phyloP scores from a whole-genome alignment of 2,888 invertebrate genomes.

The Synergus umbraculus region DNA sequence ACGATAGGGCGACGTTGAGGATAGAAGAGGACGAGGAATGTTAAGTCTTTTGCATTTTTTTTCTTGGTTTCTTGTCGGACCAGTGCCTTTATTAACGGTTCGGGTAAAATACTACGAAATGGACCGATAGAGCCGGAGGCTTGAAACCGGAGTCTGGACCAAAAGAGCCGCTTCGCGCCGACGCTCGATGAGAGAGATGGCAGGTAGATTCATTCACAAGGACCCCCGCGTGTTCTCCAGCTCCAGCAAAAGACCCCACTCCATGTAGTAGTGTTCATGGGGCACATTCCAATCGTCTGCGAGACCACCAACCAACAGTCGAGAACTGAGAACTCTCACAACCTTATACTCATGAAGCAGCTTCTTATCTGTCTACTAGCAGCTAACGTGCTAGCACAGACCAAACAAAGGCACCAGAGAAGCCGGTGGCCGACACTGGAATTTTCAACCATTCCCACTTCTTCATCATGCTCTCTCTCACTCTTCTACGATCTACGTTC shows the following conservation, averaged over 20 bases:
- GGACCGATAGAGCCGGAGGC: constrained; percentile 1
- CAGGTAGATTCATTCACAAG: constrained; percentile 54
- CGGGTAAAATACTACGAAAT: constrained; percentile 24
- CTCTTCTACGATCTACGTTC: constrained; percentile 20
- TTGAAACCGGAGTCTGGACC: constrained; percentile 43
- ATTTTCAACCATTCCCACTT: constrained; percentile 51
- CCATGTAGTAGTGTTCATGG: not conserved
- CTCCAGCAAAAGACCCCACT: not conserved
- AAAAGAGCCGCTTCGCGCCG: constrained; percentile 48
- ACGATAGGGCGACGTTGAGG: not conserved
- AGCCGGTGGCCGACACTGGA: constrained; percentile 53
- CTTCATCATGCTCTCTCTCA: constrained; percentile 51
- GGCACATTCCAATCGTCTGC: constrained; percentile 8
- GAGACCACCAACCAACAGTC: no score
- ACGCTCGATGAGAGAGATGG: constrained; percentile 34
- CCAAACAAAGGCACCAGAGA: constrained; percentile 50
- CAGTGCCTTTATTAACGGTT: constrained; percentile 40
- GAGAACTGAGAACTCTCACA: not conserved
- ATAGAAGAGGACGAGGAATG: not conserved
- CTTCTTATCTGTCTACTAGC: constrained; percentile 40
- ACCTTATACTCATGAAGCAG: not conserved
- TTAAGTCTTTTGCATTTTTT: constrained; percentile 42
- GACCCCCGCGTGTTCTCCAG: constrained; percentile 50
- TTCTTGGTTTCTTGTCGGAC: constrained; percentile 41
- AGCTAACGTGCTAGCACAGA: constrained; percentile 31